These are phyloP conservation scores for Saxidomus purpurata DNA, from an alignment of 1,140 invertebrate species.

Conservation along the genomic window DNA sequence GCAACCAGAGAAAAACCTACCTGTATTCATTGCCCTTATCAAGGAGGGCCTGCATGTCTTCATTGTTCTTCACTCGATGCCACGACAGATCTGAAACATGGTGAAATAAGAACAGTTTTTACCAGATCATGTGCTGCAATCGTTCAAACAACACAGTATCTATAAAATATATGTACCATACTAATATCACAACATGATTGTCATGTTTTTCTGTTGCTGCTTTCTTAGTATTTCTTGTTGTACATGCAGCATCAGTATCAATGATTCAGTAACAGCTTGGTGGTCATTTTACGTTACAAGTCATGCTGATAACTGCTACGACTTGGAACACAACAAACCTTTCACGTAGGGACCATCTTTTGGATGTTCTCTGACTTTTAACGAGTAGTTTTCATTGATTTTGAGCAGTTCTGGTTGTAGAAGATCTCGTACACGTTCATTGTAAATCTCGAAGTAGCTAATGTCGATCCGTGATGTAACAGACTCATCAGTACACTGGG, in stretches of 20 bases:
- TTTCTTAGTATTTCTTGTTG: too few species aligned
- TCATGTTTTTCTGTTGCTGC: too few species aligned
- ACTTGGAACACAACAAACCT: constrained; percentile 83
- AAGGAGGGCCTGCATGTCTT: constrained; percentile 88
- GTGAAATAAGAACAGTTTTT: background rate
- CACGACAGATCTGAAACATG: constrained; percentile 83
- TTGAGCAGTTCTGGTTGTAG: constrained; percentile 72
- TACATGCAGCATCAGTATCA: too few species aligned
- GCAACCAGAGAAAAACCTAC: too few species aligned
- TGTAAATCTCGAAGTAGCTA: constrained; percentile 86
- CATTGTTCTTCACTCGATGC: constrained; percentile 87
- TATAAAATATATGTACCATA: too few species aligned
- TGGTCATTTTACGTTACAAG: too few species aligned
- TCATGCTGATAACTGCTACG: too few species aligned
- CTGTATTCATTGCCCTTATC: constrained; percentile 83
- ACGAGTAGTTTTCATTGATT: constrained; percentile 80
- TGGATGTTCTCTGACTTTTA: constrained; percentile 85
- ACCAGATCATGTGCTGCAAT: too few species aligned
- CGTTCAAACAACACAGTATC: too few species aligned
- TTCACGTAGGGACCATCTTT: constrained; percentile 86
- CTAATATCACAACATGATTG: too few species aligned
- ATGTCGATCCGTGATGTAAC: constrained; percentile 88
- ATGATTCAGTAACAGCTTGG: too few species aligned
- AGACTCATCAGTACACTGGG: constrained; percentile 91
- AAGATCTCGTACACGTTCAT: constrained; percentile 85